Evolutionary conservation across 35 echinoderm and acorn worm species (phyloP), one percentile per base, ranked within the genome.

Genomic region (Anneissia japonica): DNA sequence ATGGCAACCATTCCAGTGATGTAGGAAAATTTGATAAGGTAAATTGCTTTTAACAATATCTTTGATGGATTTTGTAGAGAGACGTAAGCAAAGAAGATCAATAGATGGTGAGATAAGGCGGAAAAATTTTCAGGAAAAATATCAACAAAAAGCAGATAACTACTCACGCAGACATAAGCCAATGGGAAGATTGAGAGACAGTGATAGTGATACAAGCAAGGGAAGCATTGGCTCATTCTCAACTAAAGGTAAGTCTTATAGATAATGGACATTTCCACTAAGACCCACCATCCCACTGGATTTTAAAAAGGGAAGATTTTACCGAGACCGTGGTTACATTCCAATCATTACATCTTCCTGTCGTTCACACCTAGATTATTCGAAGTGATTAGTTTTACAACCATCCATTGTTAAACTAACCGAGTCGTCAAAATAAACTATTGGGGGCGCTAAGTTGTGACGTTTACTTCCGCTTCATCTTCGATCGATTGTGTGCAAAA

Each of bases 21-120:
- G n/a, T n/a, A n/a, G n/a, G n/a, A n/a, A n/a, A n/a, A n/a, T n/a
- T n/a, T n/a, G n/a, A n/a, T n/a, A n/a, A n/a, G n/a, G n/a, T n/a
- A n/a, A n/a, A n/a, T n/a, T n/a, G n/a, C n/a, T n/a, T n/a, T n/a
- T n/a, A n/a, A n/a, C n/a, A n/a, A n/a, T n/a, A n/a, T n/a, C n/a
- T n/a, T n/a, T n/a, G 36, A 21, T 81, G 74, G 19, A 13, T 80
- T 32, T 83, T 34, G 11, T n/a, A 97, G 89, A 91, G 46, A 89
- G 84, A 77, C 82, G 92, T 36, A 91, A 91, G 74, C 87, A 83
- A 82, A 84, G 88, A 76, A 75, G 95, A 91, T 82, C 86, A 36
- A 74, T 84, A 79, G 84, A 98, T 76, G 90, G 95, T 28, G 92
- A 99, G 36, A 81, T 46, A 12, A 89, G 96, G 46, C 89, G 86